Evolutionary conservation across 2,888 invertebrate genomes (phyloP).

Genomic region (Drosophila suboccidentalis): DNA sequence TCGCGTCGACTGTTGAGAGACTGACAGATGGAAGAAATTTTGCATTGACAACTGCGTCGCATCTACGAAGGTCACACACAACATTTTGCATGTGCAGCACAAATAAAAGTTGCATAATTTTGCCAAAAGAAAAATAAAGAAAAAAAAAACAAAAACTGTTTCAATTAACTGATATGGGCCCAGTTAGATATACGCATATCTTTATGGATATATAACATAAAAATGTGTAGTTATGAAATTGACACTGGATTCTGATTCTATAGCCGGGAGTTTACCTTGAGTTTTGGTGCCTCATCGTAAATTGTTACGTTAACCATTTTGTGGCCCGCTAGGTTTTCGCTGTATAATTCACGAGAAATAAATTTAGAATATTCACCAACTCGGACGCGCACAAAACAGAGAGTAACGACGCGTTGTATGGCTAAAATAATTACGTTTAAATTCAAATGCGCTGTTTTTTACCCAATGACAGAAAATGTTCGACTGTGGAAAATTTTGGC

Average conservation of each 20-base stretch:
- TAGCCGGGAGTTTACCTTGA: conserved; percentile 76
- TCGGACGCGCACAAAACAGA: conserved; percentile 63
- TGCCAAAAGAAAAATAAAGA: neutral
- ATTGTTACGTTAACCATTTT: conserved; percentile 84
- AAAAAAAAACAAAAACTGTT: conserved; percentile 12
- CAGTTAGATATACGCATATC: conserved; percentile 41
- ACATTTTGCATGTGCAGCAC: conserved; percentile 53
- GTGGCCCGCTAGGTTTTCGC: conserved; percentile 49
- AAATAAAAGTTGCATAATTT: conserved; percentile 68
- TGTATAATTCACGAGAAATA: conserved; percentile 54
- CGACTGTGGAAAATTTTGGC: conserved; percentile 74
- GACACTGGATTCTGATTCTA: conserved; percentile 15
- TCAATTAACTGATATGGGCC: conserved; percentile 16
- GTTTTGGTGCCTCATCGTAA: conserved; percentile 80
- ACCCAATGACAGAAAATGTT: conserved; percentile 56
- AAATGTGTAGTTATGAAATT: conserved; percentile 25
- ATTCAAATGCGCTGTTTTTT: conserved; percentile 35
- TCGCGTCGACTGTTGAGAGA: conserved; percentile 26
- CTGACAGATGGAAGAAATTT: conserved; percentile 55
- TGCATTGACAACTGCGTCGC: conserved; percentile 54
- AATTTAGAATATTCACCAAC: conserved; percentile 43
- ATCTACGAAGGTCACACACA: conserved; percentile 71
- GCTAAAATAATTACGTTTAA: conserved; percentile 55
- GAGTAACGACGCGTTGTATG: conserved; percentile 36
- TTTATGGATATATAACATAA: conserved; percentile 53